Evolutionary conservation across 2,797 vertebrate species (phyloP), one percentile per base, ranked within the genome.

Genomic region (Scolopax rusticola): DNA sequence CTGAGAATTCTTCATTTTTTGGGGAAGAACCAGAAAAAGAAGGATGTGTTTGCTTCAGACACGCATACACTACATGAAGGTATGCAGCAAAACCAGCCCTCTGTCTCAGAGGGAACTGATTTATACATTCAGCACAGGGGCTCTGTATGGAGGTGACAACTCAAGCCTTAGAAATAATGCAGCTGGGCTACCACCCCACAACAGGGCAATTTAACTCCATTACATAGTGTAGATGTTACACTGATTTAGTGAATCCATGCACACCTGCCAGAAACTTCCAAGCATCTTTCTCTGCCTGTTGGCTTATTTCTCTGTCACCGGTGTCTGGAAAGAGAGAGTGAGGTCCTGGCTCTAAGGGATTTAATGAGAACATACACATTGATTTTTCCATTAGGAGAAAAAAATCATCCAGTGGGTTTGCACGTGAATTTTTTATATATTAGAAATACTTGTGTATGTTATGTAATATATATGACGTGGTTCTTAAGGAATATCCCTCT

Each of bases 51-150:
- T 84, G 28, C 79, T 60, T 70, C 47, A 65, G 74, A 16, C 7
- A 3, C 48, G 13, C 48, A 54, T 57, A 21, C 2, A 0, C 4
- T 45, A 11, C 0, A 1, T 32, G 57, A 64, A 75, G 63, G 47
- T 41, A 14, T 9, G 17, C 40, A 25, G 84, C 45, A 45, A 69
- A 80, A 20, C 23, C 63, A 50, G 18, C 47, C 32, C 36, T 4
- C 12, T 30, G 53, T 40, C 32, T 68, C 28, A 4, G 45, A 69
- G 67, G 54, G 43, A 59, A 19, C 28, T 25, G 61, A 64, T 86
- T 64, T 74, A 60, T 36, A 51, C 8, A 10, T 45, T 47, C 45
- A 54, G 61, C 32, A 8, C 32, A 17, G 33, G 5, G 24, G 32
- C 32, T 82, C 40, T 82, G 33, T 25, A 4, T 15, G 45, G 70